These are phyloP conservation scores for Anarhynchus alexandrinus DNA, from an alignment of 2,113 vertebrate species.

Conservation along the genomic window DNA sequence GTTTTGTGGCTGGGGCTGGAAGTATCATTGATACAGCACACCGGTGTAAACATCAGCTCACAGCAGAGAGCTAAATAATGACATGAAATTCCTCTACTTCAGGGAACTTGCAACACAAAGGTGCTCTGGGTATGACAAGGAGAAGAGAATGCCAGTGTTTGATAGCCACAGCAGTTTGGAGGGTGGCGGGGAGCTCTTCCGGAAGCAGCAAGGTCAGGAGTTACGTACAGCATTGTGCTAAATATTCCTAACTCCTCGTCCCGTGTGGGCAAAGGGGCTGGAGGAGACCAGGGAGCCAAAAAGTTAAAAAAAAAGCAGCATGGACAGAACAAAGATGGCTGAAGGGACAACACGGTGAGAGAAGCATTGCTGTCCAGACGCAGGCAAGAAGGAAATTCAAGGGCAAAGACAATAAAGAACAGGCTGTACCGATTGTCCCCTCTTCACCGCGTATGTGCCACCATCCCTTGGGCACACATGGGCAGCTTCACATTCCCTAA, in stretches of 20 bases:
- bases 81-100: background rate
- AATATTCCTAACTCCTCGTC: background rate
- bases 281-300: background rate
- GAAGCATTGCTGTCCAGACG: background rate
- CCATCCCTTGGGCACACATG: background rate
- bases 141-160: background rate
- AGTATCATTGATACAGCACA: fast-evolving
- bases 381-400: background rate
- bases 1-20: background rate
- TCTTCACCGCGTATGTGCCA: fast-evolving
- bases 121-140: fast-evolving
- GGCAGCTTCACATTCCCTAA: background rate
- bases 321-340: background rate
- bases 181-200: background rate
- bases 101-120: background rate
- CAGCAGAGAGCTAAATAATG: background rate
- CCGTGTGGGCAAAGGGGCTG: background rate
- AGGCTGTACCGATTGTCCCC: too few species aligned
- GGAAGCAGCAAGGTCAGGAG: background rate
- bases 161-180: background rate
- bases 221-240: background rate
- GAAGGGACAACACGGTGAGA: background rate
- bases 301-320: background rate
- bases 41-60: fast-evolving
- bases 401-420: background rate